A percentile compares a stretch with the other conserved stretches of the same genome.
Evolutionary conservation across 2,797 vertebrate species (phyloP).

Genomic region (Gymnothorax reevesii): DNA sequence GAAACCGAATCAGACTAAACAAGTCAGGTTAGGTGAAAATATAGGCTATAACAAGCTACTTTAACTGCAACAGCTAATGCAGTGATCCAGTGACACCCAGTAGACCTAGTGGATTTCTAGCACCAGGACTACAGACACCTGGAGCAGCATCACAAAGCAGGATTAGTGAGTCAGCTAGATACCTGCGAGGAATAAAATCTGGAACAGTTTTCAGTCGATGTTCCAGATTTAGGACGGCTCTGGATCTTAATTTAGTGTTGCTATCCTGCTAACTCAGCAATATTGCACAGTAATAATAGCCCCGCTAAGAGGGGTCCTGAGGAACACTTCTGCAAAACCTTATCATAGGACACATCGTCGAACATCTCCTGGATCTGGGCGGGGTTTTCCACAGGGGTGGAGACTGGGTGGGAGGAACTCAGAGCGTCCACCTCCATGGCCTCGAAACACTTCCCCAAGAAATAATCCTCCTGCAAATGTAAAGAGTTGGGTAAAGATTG

Average conservation of each 20-base stretch:
- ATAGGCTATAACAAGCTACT: background rate
- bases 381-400: slow-evolving; percentile 83
- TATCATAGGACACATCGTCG: slow-evolving; percentile 88
- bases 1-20: background rate
- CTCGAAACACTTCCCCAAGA: slow-evolving; percentile 82
- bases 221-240: too few species aligned
- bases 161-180: too few species aligned
- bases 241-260: too few species aligned
- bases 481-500: background rate
- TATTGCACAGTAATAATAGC: too few species aligned
- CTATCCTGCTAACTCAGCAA: too few species aligned
- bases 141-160: too few species aligned
- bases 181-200: too few species aligned
- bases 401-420: slow-evolving; percentile 88
- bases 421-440: slow-evolving; percentile 89
- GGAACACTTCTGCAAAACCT: slow-evolving; percentile 67
- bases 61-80: background rate
- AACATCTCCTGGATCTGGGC: slow-evolving; percentile 92
- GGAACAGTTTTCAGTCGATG: too few species aligned
- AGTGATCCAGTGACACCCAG: background rate
- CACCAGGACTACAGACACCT: background rate
- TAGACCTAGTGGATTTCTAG: background rate
- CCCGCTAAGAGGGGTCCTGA: background rate
- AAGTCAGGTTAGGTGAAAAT: background rate
- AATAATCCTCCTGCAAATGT: slow-evolving; percentile 78